Percentiles rank a stretch among this genome's conserved stretches.
Conservation (phyloP, 2,888 invertebrate species). For the Salpingus planirostris region DNA sequence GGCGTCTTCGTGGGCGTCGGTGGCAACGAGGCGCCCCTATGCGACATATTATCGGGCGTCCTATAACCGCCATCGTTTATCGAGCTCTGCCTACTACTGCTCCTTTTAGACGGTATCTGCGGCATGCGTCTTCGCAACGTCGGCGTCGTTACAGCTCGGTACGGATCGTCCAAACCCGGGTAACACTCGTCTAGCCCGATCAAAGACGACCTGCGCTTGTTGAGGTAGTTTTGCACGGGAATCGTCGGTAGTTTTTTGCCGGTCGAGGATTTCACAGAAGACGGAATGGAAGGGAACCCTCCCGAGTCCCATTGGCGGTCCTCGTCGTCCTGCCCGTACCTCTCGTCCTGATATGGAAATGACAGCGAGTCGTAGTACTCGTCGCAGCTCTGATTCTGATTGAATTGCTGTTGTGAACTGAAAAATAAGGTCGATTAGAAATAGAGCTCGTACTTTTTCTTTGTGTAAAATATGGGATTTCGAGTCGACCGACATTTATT, state of each 20-base stretch:
- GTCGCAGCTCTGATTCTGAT: conserved; percentile 46
- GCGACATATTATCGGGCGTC: conserved; percentile 33
- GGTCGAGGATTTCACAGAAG: conserved; percentile 15
- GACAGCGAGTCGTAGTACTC: conserved; percentile 58
- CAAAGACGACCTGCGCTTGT: conserved; percentile 42
- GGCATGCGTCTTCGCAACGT: conserved; percentile 37
- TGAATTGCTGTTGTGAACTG: conserved; percentile 20
- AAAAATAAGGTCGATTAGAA: conserved; percentile 8
- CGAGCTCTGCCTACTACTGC: conserved; percentile 37
- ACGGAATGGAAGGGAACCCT: conserved; percentile 43
- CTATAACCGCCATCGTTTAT: conserved; percentile 32
- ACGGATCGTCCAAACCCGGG: conserved; percentile 20
- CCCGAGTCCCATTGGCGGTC: conserved; percentile 68
- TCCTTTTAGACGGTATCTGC: conserved; percentile 37
- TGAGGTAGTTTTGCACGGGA: conserved; percentile 46
- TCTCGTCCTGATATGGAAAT: conserved; percentile 52
- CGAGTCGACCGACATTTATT: too few species aligned
- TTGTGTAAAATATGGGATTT: too few species aligned
- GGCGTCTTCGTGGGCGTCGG: conserved; percentile 40
- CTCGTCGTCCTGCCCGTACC: conserved; percentile 56
- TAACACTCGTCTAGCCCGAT: conserved; percentile 33
- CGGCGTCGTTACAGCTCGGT: conserved; percentile 33
- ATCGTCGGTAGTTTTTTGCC: conserved; percentile 42
- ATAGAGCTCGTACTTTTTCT: too few species aligned
- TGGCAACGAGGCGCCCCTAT: conserved; percentile 40